Percentiles rank a stretch among this genome's conserved stretches.
Evolutionary conservation across 2,797 vertebrate species (phyloP).

Genomic region (Acrossocheilus wenchowensis): DNA sequence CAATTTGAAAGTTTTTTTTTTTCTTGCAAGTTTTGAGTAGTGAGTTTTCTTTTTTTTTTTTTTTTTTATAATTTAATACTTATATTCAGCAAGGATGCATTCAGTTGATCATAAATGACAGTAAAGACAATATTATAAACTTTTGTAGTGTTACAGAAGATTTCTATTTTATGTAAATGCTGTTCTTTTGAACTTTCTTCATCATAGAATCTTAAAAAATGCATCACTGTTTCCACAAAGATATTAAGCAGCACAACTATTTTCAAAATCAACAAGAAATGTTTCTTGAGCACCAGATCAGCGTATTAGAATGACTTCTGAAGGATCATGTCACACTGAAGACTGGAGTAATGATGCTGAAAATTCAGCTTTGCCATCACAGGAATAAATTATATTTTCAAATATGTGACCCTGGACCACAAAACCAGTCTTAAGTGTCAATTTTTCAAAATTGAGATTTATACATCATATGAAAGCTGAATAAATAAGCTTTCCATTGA

Average conservation of each 20-base stretch:
- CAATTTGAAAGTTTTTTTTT: no score
- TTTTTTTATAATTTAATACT: background rate
- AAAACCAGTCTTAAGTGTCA: no score
- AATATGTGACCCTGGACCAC: no score
- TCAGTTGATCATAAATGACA: background rate
- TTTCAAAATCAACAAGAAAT: background rate
- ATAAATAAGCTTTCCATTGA: no score
- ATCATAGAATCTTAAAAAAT: no score
- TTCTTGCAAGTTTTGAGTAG: no score
- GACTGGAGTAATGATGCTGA: background rate
- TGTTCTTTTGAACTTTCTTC: background rate
- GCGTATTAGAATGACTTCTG: background rate
- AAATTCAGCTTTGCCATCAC: background rate
- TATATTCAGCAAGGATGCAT: background rate
- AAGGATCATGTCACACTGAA: background rate
- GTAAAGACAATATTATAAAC: background rate
- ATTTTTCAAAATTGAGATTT: no score
- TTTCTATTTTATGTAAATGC: background rate
- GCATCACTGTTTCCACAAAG: background rate
- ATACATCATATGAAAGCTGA: no score
- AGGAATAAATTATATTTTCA: background rate
- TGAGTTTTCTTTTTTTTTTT: no score
- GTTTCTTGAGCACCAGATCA: background rate
- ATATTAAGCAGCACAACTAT: background rate
- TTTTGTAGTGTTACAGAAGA: background rate